These are phyloP conservation scores for Ptyas mucosa DNA, from an alignment of 2,113 vertebrate species.

Conservation along the genomic window DNA sequence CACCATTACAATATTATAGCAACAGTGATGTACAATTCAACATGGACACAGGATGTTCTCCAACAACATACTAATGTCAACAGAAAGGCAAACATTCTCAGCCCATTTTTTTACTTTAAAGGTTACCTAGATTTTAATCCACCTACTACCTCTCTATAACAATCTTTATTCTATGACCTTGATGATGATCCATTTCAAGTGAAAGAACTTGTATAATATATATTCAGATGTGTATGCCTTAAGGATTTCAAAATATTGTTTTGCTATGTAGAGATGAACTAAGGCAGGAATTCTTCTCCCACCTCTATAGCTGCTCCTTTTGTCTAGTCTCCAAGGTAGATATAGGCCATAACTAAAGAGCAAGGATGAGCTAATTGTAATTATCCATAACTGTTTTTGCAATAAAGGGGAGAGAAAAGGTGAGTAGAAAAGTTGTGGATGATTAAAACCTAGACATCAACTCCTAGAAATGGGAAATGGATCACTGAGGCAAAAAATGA, in stretches of 20 bases:
- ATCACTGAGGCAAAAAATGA: neutral
- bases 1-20: neutral
- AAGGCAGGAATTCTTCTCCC: neutral
- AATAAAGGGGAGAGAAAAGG: neutral
- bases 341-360: neutral
- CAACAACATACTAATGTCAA: neutral
- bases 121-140: neutral
- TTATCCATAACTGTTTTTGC: neutral
- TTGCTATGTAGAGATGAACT: neutral
- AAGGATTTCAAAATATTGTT: neutral
- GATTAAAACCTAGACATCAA: neutral
- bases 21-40: neutral
- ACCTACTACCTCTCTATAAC: neutral
- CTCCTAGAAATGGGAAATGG: neutral
- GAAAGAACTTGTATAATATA: neutral
- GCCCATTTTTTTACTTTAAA: neutral
- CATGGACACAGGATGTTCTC: neutral
- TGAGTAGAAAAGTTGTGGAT: neutral
- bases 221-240: neutral
- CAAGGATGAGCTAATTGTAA: neutral
- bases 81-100: neutral
- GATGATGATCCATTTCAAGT: neutral
- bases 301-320: neutral
- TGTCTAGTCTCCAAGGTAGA: neutral
- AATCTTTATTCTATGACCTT: neutral